Percentiles rank a stretch among this genome's conserved stretches.
These are phyloP conservation scores for Lochmaea crataegi DNA, from an alignment of 2,888 invertebrate species.

Conservation along the genomic window DNA sequence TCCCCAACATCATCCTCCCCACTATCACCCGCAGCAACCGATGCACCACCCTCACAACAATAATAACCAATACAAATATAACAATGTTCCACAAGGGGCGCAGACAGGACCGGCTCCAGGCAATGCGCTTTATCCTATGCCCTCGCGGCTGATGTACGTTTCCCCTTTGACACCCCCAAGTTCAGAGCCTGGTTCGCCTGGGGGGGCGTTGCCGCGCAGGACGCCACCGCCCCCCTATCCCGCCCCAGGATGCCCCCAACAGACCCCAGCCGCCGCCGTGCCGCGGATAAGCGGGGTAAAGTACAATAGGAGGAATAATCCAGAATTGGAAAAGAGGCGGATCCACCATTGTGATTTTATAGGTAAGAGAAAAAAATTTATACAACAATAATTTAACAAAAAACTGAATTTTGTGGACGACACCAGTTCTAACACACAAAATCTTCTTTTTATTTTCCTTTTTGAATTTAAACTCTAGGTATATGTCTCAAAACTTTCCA, in stretches of 20 bases:
- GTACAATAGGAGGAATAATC: slow-evolving; percentile 95
- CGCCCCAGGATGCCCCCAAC: slow-evolving; percentile 66
- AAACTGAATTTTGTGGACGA: too few relatives aligned
- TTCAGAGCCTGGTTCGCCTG: slow-evolving; percentile 88
- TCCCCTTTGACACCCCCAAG: slow-evolving; percentile 89
- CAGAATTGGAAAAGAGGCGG: slow-evolving; percentile 93
- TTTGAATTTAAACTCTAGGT: too few relatives aligned
- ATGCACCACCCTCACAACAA: slow-evolving; percentile 66
- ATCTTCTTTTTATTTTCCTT: too few relatives aligned
- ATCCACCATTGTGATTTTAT: slow-evolving; percentile 97
- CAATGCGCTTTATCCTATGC: slow-evolving; percentile 67
- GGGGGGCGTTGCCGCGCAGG: slow-evolving; percentile 76
- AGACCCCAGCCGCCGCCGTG: slow-evolving; percentile 53
- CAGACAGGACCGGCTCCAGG: slow-evolving; percentile 61
- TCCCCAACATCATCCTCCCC: slow-evolving; percentile 48
- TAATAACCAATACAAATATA: slow-evolving; percentile 60
- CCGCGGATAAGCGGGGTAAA: slow-evolving; percentile 67
- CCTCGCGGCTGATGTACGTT: slow-evolving; percentile 78
- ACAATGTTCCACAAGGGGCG: slow-evolving; percentile 57
- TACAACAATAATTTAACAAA: too few relatives aligned
- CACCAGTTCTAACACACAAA: too few relatives aligned
- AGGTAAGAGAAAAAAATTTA: slow-evolving; percentile 73
- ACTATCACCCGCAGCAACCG: slow-evolving; percentile 59
- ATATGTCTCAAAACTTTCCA: too few relatives aligned
- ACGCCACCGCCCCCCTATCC: slow-evolving; percentile 85